Base-by-base conservation (phyloP, 2,113 vertebrate species). In the Myocastor coypus region DNA sequence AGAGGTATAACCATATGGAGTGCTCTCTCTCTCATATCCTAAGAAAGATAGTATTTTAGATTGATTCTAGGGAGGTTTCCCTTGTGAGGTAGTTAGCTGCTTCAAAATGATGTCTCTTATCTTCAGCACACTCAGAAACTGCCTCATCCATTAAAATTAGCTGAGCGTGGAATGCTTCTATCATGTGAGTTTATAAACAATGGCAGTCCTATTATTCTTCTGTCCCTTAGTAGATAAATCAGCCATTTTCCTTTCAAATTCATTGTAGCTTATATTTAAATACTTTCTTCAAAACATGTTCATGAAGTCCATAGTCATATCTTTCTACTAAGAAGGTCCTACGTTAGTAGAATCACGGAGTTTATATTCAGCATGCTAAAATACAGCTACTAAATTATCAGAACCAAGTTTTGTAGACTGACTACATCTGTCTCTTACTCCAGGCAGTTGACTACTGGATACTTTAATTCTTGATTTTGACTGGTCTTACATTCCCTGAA, bases 201-300 rank as follows among this genome's bases (percentile, higher is more conserved):
- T 66, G 59, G 92, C 81, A 87, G 3, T 64, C 52, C 32, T 92
- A 87, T 71, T 94, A 28, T 12, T 83, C 84, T 92, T 66, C 55
- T 85, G 24, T 80, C 71, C n/a, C 85, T 95, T 17, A 88, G 59
- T 93, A 66, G 30, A 37, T 96, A 34, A 91, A 80, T 16, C 92
- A 52, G 83, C 89, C 59, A n/a, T 92, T 77, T 92, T 52, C 42
- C 59, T 83, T 95, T 95, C 86, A 81, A 75, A 40, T 68, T 83
- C 89, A 87, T 92, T 94, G 64, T 30, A 90, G 46, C 37, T 80
- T 89, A 64, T 40, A 42, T 84, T 92, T 93, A 91, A 95, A 87
- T 92, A 50, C 66, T 57, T 77, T 63, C 75, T 83, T 89, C 40
- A 88, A 87, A 88, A 83, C 28, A 82, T 42, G 46, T 86, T 75